Conservation (phyloP, 2,113 vertebrate species). For the Fulmarus glacialis region DNA sequence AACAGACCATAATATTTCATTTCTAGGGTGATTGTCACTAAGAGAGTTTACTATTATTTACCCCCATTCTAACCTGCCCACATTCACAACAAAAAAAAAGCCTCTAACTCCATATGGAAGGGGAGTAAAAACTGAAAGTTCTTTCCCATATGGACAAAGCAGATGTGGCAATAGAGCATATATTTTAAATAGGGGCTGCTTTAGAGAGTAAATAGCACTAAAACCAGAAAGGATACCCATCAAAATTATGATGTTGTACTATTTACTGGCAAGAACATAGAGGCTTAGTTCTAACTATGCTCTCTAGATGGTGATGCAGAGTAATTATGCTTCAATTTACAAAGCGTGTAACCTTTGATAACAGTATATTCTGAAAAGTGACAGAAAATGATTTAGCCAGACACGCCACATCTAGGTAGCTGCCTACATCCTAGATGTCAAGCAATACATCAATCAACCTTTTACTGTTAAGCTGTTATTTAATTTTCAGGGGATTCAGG, state of each 20-base stretch:
- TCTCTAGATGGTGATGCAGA: slow-evolving; percentile 34
- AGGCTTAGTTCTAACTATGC: not conserved
- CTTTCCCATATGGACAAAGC: not conserved
- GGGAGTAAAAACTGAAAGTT: not conserved
- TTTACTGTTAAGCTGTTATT: not conserved
- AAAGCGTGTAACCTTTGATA: not conserved
- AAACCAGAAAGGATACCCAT: not conserved
- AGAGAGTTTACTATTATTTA: not conserved
- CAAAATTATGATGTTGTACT: not conserved
- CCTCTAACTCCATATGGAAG: not conserved
- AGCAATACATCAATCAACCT: not conserved
- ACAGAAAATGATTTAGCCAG: not conserved
- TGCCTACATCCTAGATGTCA: not conserved
- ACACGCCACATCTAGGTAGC: not conserved
- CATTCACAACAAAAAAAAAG: not conserved
- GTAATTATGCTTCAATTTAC: slow-evolving; percentile 13
- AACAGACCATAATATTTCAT: not conserved
- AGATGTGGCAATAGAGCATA: not conserved
- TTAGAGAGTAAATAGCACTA: not conserved
- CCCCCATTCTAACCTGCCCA: not conserved
- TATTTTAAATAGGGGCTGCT: not conserved
- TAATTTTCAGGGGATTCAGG: not conserved
- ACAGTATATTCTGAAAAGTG: not conserved
- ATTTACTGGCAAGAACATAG: not conserved
- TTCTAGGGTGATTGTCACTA: not conserved